These are phyloP conservation scores for Sesamia inferens DNA, from an alignment of 2,888 invertebrate genomes.

Conservation along the genomic window DNA sequence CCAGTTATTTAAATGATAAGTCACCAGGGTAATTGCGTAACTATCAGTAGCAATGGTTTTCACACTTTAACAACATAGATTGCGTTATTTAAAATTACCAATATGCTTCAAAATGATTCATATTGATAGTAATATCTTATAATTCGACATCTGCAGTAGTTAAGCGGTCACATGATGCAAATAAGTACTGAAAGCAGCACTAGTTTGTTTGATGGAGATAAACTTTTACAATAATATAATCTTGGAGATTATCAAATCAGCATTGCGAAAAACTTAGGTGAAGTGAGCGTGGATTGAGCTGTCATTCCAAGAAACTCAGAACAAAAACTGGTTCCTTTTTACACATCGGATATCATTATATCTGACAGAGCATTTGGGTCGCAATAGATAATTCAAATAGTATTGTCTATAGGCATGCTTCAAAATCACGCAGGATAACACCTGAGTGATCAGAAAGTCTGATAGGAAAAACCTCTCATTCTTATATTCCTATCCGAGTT, in stretches of 20 bases:
- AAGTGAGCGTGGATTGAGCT: no score
- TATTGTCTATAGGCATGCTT: background rate
- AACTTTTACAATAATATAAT: no score
- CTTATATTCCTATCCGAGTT: background rate
- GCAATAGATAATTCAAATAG: background rate
- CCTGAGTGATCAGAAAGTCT: background rate
- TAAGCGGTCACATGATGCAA: background rate
- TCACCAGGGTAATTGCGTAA: background rate
- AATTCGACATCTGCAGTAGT: background rate
- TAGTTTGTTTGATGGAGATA: background rate
- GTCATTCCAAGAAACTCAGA: background rate
- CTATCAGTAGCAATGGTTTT: no score
- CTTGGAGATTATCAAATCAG: no score
- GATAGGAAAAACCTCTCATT: background rate
- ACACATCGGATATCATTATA: background rate
- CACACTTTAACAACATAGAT: no score
- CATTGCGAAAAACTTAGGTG: no score
- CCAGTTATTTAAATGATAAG: no score
- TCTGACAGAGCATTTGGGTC: background rate
- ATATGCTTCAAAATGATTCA: no score
- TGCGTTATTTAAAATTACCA: no score
- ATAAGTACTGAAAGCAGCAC: background rate
- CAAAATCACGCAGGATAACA: background rate
- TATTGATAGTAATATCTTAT: background rate
- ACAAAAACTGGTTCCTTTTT: background rate